Evolutionary conservation across 2,113 vertebrate species (phyloP), one percentile per base, ranked within the genome.

Genomic region (Recurvirostra avosetta): DNA sequence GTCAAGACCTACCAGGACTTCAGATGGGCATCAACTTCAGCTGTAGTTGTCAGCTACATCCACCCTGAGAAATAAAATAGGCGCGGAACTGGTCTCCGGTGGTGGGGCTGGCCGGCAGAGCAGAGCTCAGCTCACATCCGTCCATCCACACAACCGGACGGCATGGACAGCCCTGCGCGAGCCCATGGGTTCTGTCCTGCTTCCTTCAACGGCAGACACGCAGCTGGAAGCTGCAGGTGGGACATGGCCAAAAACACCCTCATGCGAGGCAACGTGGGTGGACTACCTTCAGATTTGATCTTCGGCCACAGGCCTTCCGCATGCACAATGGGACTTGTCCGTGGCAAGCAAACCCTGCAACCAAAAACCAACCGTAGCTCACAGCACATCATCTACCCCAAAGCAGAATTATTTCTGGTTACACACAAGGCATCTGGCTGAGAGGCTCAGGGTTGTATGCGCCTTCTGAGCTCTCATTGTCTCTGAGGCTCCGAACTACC

Each of bases 21-120:
- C 76, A 66, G 38, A 66, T 0, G 5, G 38, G 49, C 61, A 55
- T 29, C 62, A n/a, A 8, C 49, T 36, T 66, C 38, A 22, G 61
- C 49, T 3, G 12, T n/a, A 41, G 30, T 0, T 65, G 23, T 27
- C 30, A 65, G 18, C 49, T 66, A 22, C 8, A 36, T n/a, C 76
- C 38, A 53, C 49, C 18, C 30, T 20, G 32, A 23, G 61, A 27
- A 43, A n/a, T n/a, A 21, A 34, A 66, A 53, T 18, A 43, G 32
- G 61, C 1, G 5, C 49, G n/a, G 74, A 25, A 41, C 30, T 13
- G 18, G 32, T n/a, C 38, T 43, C 36, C 5, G 3, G 49, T 41
- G 38, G 14, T 21, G 49, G 19, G 4, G 49, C 38, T 53, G 61
- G 61, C 38, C 2, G 11, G 38, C 2, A 0, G 0, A 12, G 30